A percentile compares a stretch with the other conserved stretches of the same genome.
phyloP scores from a whole-genome alignment of 2,888 invertebrate genomes.

The Nemotelus pantherinus region DNA sequence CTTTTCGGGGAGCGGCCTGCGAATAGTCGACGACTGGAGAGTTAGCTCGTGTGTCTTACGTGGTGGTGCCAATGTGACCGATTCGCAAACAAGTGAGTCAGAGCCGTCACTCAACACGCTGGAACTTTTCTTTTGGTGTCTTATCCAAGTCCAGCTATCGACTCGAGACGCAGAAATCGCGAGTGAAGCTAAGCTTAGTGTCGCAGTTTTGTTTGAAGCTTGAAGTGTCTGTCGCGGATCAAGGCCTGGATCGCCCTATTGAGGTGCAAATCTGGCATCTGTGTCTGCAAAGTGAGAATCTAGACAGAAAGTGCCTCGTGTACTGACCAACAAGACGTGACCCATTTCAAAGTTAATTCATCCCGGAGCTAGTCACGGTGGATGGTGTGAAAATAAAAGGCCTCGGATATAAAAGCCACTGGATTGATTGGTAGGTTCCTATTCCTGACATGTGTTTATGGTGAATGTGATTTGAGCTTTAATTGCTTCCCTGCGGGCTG shows the following conservation, averaged over 20 bases:
- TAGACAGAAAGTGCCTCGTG: slow-evolving; percentile 34
- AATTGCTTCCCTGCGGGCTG: too few relatives aligned
- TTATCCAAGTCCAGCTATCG: background rate
- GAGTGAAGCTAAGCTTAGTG: too few relatives aligned
- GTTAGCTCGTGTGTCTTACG: background rate
- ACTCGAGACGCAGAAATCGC: too few relatives aligned
- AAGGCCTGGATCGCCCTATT: background rate
- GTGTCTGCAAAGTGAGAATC: slow-evolving; percentile 28
- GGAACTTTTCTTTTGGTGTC: slow-evolving; percentile 3
- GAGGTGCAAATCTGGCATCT: background rate
- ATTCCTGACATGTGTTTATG: slow-evolving; percentile 5
- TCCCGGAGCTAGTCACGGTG: slow-evolving; percentile 50
- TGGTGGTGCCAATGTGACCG: slow-evolving; percentile 33
- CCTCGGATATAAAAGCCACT: slow-evolving; percentile 54
- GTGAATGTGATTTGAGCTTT: too few relatives aligned
- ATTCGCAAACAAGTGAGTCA: slow-evolving; percentile 23
- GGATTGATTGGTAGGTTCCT: slow-evolving; percentile 50
- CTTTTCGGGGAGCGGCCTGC: slow-evolving; percentile 39
- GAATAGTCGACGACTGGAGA: background rate
- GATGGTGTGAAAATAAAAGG: slow-evolving; percentile 56
- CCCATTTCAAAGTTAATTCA: slow-evolving; percentile 43
- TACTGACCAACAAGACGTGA: slow-evolving; percentile 47
- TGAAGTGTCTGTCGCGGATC: too few relatives aligned
- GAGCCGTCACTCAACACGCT: background rate
- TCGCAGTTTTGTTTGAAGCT: too few relatives aligned